Evolutionary conservation across 2,888 invertebrate genomes (phyloP), one percentile per base, ranked within the genome.

Genomic region (Oscheius sp.): DNA sequence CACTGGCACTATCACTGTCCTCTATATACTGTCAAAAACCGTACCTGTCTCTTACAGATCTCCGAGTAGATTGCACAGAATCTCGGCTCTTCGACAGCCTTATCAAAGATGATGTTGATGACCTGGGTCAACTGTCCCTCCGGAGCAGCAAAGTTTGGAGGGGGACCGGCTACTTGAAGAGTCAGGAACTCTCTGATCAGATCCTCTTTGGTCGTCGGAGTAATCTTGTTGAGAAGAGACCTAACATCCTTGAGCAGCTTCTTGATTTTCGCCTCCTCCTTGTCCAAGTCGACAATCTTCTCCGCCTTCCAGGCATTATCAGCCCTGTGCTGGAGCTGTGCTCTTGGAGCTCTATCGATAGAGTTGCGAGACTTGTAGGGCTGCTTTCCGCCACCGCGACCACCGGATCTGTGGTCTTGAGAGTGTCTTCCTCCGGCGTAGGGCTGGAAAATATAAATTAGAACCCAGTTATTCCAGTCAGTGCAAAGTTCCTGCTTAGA

Each of bases 171-270:
- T 21, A 86, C 83, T 13, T 82, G 73, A 53, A 75, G 76, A 0
- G 65, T 68, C 42, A 83, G 74, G 70, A 86, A 84, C 59, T 86
- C 84, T 11, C 77, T 55, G 5, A 76, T 80, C 29, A 87, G 74
- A 1, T 75, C 80, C 0, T 72, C 75, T 73, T 82, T 80, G 9
- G 82, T 83, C 11, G 80, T 82, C 7, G 86, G 87, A 7, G 87
- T 85, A 60, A 87, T 80, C 75, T 87, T 87, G 82, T 87, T 86
- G 73, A 87, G 78, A 32, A 87, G 62, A 21, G 85, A 75, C 32
- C 87, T 81, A 21, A 84, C 81, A 33, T 76, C 76, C 72, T 84
- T 85, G 72, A 80, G 77, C 10, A 80, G 70, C n/a, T 68, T 70
- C 79, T 74, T 76, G 11, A 78, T 42, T 32, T 73, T 70, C 2